Conservation (phyloP, 1,140 invertebrate species). For the Chelonus insularis region DNA sequence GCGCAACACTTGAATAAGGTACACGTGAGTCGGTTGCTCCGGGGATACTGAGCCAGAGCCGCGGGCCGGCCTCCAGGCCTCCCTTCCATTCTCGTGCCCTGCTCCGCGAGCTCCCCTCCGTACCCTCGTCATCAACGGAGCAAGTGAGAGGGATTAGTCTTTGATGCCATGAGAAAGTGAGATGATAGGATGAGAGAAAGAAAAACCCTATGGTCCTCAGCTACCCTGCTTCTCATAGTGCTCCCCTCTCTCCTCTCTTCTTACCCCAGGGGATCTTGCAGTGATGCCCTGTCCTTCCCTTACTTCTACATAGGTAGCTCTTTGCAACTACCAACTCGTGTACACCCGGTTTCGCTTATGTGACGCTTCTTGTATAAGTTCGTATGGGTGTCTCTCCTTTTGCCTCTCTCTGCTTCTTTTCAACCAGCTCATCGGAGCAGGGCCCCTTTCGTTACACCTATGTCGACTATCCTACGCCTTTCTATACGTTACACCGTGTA, state of each 20-base stretch:
- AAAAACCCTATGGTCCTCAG: conserved; percentile 9
- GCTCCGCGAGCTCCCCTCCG: conserved; percentile 24
- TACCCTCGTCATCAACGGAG: conserved; percentile 24
- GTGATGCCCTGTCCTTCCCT: conserved; percentile 18
- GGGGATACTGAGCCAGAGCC: conserved; percentile 59
- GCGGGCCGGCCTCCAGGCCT: conserved; percentile 59
- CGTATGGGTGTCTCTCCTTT: not conserved
- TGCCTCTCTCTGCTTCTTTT: not conserved
- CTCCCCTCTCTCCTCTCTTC: conserved; percentile 3
- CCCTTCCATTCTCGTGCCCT: conserved; percentile 42
- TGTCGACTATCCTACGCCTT: conserved; percentile 32
- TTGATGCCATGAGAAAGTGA: not conserved
- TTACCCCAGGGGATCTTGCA: conserved; percentile 8
- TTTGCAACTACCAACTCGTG: conserved; percentile 25
- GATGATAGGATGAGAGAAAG: not conserved
- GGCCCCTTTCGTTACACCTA: conserved; percentile 26
- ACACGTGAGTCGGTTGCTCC: conserved; percentile 55
- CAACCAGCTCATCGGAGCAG: not conserved
- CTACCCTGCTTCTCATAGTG: not conserved
- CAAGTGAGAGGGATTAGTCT: not conserved
- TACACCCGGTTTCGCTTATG: conserved; percentile 4
- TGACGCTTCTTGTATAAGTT: not conserved
- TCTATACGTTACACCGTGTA: conserved; percentile 47
- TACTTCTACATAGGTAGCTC: conserved; percentile 2
- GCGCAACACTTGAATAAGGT: conserved; percentile 41